A percentile compares a stretch with the other conserved stretches of the same genome.
These are phyloP conservation scores for Sycophila sp. DNA, from an alignment of 1,140 invertebrate species.

Conservation along the genomic window DNA sequence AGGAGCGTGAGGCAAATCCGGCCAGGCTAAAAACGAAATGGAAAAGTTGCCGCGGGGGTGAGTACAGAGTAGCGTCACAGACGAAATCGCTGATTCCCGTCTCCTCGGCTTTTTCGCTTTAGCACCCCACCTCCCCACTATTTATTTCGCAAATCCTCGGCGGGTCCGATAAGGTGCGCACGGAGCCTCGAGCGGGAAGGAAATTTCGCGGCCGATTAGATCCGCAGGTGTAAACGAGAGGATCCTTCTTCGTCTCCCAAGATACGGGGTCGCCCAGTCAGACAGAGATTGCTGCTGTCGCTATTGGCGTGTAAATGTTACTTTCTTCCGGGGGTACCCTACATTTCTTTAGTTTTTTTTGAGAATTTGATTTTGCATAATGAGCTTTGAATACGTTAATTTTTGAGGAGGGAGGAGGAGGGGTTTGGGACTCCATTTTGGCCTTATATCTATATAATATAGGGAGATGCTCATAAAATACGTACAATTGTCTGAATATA, in stretches of 20 bases:
- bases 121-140: neutral
- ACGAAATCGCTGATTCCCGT: neutral
- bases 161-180: neutral
- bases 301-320: too few relatives aligned
- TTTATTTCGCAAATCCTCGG: constrained; percentile 19
- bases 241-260: neutral
- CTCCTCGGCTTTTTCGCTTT: neutral
- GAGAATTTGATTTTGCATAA: too few relatives aligned
- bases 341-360: too few relatives aligned
- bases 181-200: neutral
- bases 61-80: neutral
- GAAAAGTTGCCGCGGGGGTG: neutral
- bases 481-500: too few relatives aligned
- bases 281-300: too few relatives aligned
- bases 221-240: neutral
- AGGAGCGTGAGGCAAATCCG: neutral
- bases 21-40: neutral
- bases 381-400: too few relatives aligned
- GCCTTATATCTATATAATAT: too few relatives aligned
- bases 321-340: too few relatives aligned
- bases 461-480: too few relatives aligned
- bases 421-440: too few relatives aligned
- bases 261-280: too few relatives aligned
- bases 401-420: too few relatives aligned
- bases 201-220: constrained; percentile 24